These are phyloP conservation scores for Tinamus major DNA, from an alignment of 2,797 vertebrate species.

Conservation along the genomic window DNA sequence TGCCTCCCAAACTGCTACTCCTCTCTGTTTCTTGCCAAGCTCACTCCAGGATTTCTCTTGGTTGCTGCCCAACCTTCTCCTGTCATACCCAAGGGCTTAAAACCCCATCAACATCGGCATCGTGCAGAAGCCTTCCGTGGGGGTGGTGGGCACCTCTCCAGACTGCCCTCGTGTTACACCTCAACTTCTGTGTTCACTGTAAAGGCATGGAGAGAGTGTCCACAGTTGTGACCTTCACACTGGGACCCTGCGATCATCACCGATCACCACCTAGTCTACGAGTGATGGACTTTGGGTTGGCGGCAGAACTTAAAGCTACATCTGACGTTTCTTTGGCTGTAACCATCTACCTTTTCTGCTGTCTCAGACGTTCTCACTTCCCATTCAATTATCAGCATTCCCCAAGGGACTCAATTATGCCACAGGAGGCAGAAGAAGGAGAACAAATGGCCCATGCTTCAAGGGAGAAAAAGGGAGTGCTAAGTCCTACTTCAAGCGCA, in stretches of 20 bases:
- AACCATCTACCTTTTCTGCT: constrained; percentile 51
- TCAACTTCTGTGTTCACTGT: background rate
- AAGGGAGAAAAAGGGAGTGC: background rate
- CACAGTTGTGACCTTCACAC: background rate
- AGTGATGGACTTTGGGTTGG: background rate
- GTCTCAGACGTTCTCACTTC: constrained; percentile 3
- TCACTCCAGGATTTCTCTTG: background rate
- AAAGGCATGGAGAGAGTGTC: background rate
- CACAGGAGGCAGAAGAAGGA: constrained; percentile 26
- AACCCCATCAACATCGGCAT: background rate
- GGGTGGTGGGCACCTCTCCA: background rate
- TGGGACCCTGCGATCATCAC: background rate
- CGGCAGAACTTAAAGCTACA: background rate
- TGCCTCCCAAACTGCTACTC: background rate
- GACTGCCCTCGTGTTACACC: background rate
- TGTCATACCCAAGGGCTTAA: background rate
- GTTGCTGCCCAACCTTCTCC: background rate
- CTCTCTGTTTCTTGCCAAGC: background rate
- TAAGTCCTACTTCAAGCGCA: background rate
- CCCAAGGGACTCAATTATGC: constrained; percentile 2
- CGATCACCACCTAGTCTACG: background rate
- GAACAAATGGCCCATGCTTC: constrained; percentile 3
- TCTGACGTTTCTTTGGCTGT: background rate
- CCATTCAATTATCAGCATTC: constrained; percentile 25
- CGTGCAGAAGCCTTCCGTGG: background rate